Base-by-base conservation (phyloP, 2,888 invertebrate species). In the Aphodius sticticus region DNA sequence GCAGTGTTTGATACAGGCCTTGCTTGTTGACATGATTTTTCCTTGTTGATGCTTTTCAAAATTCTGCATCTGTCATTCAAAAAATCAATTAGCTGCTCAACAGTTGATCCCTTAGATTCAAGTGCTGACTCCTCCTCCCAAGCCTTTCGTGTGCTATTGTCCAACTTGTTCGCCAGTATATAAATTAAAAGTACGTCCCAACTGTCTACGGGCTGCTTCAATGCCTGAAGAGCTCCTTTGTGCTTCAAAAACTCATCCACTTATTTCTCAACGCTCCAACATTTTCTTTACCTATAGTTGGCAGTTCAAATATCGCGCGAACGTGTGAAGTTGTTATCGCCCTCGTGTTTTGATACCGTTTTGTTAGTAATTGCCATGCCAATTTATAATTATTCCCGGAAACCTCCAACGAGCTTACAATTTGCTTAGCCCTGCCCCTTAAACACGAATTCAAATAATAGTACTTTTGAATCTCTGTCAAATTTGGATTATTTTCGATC, bases 201-300 rank as follows among this genome's bases (percentile, higher is more conserved):
- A 36, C n/a, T n/a, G 4, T 36, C 36, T 6, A 76, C 35, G 9
- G 70, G 70, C 16, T n/a, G 37, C 12, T 53, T 53, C 70, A 76
- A 38, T 38, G 70, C 15, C 69, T 76, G 35, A 16, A 79, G 26
- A 4, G 79, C 70, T 14, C 16, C 70, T 16, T 16, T 26, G n/a
- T 79, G 70, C 35, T 70, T 70, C 2, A 26, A 16, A 14, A 77
- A 77, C 15, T 77, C 72, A 71, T 79, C 79, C 14, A 79, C n/a
- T 77, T 77, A 37, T 77, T 36, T 77, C 77, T 71, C 26, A 79
- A 76, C 53, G 15, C 16, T 15, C 14, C 16, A 16, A 16, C 16
- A 69, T 70, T 14, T 70, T 70, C 71, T 70, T 26, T 70, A 12
- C 53, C 7, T 53, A 53, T 26, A 26, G 26, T 26, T 26, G 26